Conservation (phyloP, 2,113 vertebrate genomes). For the Puffinus mauretanicus region DNA sequence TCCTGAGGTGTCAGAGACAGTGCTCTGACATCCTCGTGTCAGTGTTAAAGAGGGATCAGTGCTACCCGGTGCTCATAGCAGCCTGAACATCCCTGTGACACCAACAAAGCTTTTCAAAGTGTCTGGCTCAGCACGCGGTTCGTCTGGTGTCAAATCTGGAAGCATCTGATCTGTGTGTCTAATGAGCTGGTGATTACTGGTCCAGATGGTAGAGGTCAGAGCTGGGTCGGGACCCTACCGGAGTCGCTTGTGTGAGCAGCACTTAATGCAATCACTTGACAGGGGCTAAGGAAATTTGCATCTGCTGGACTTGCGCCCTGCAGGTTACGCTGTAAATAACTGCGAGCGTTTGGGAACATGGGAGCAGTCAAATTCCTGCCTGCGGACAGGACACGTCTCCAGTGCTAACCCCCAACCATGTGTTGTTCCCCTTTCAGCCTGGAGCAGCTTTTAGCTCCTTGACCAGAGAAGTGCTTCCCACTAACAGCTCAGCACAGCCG, state of each 20-base stretch:
- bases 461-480: not conserved
- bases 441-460: not conserved
- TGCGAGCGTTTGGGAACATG: accelerated
- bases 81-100: not conserved
- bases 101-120: not conserved
- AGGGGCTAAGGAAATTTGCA: not conserved
- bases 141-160: not conserved
- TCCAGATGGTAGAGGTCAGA: not conserved
- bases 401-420: not conserved
- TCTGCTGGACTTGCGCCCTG: not conserved
- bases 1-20: not conserved
- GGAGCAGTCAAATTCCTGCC: not conserved
- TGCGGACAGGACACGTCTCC: accelerated
- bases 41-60: not conserved
- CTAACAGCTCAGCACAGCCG: not conserved
- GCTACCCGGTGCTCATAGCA: not conserved
- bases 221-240: not conserved
- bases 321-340: not conserved
- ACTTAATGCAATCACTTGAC: not conserved
- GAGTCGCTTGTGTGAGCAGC: not conserved
- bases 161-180: not conserved
- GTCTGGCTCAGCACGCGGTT: not conserved
- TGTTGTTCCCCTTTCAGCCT: not conserved
- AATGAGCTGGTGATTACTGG: not conserved
- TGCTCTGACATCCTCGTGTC: not conserved